These are phyloP conservation scores for Drosophila kambysellisi DNA, from an alignment of 2,888 invertebrate species.

Conservation along the genomic window DNA sequence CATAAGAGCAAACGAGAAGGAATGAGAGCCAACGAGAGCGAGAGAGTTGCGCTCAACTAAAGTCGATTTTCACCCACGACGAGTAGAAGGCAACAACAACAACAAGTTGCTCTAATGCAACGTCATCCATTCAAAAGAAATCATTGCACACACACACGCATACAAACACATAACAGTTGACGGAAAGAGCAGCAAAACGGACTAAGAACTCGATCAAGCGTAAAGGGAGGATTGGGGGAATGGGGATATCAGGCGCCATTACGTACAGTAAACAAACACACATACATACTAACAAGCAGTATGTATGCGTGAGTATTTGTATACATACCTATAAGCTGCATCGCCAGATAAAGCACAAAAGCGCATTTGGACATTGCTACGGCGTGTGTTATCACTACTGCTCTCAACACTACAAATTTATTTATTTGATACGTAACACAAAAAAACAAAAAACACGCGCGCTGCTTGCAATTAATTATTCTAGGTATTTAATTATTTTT, in stretches of 20 bases:
- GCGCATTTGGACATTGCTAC: constrained; percentile 60
- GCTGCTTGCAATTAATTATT: constrained; percentile 22
- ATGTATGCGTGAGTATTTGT: constrained; percentile 17
- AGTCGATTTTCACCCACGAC: constrained; percentile 42
- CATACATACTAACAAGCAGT: constrained; percentile 2
- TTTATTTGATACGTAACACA: constrained; percentile 57
- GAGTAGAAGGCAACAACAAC: constrained; percentile 30
- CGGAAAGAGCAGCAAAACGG: constrained; percentile 29
- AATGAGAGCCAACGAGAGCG: constrained; percentile 14
- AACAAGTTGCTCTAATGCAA: constrained; percentile 75
- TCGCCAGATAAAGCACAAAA: constrained; percentile 65
- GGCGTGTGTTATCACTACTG: constrained; percentile 43
- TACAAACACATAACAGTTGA: constrained; percentile 19
- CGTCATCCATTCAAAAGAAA: constrained; percentile 72
- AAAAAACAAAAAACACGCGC: constrained; percentile 21
- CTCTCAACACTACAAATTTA: constrained; percentile 38
- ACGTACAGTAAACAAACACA: constrained; percentile 20
- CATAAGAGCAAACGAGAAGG: constrained; percentile 7
- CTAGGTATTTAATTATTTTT: constrained; percentile 14
- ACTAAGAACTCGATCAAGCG: constrained; percentile 34
- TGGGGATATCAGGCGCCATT: constrained; percentile 32
- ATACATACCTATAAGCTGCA: constrained; percentile 71
- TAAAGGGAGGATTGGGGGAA: constrained; percentile 5
- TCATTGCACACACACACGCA: constrained; percentile 41
- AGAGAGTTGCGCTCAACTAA: constrained; percentile 43